Conservation (phyloP, 30 jellyfish, hydroid and myxozoan genomes). For the Hydra vulgaris region DNA sequence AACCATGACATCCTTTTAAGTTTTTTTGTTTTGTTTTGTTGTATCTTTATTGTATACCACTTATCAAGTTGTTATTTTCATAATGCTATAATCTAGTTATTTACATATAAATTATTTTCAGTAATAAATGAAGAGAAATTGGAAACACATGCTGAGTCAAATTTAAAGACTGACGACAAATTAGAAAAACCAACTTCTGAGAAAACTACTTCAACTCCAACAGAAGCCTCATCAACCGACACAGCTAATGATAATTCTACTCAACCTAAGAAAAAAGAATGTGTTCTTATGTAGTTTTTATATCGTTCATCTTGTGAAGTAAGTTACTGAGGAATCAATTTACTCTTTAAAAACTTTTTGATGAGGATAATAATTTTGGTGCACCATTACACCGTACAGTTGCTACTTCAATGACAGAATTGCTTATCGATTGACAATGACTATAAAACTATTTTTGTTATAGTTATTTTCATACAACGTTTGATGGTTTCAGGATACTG, state of each 20-base stretch:
- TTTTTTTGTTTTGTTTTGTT: constrained; percentile 49
- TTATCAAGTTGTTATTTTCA: neutral
- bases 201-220: neutral
- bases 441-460: no score
- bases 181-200: constrained; percentile 69
- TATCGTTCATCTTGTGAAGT: neutral
- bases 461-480: no score
- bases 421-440: no score
- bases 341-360: no score
- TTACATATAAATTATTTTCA: constrained; percentile 9
- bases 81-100: neutral
- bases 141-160: constrained; percentile 72
- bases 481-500: no score
- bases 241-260: neutral
- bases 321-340: neutral
- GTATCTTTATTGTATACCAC: neutral
- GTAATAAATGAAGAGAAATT: constrained; percentile 69
- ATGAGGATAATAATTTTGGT: no score
- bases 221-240: neutral
- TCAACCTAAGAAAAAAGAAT: neutral
- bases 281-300: neutral
- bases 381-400: no score
- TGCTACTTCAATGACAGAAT: no score
- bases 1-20: no score
- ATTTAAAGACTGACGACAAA: constrained; percentile 60